Percentiles rank a stretch among this genome's conserved stretches.
These are phyloP conservation scores for Polydrusus tereticollis DNA, from an alignment of 2,888 invertebrate species.

Conservation along the genomic window DNA sequence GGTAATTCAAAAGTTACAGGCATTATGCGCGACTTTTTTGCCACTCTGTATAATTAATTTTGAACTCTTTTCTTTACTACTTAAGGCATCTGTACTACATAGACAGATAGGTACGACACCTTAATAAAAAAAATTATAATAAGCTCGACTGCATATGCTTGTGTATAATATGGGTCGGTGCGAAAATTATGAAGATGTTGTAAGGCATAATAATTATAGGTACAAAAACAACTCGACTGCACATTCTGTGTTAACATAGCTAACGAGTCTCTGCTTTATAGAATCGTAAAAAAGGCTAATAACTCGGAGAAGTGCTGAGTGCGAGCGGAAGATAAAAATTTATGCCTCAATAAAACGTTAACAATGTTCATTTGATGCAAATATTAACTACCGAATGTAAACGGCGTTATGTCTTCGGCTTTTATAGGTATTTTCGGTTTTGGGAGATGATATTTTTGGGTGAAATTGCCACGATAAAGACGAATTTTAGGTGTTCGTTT, in stretches of 20 bases:
- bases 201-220: background rate
- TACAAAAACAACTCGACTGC: background rate
- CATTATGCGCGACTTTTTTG: too few relatives aligned
- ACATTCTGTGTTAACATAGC: slow-evolving; percentile 7
- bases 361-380: slow-evolving; percentile 45
- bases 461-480: slow-evolving; percentile 20
- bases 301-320: slow-evolving; percentile 33
- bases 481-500: slow-evolving; percentile 37
- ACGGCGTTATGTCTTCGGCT: slow-evolving; percentile 18
- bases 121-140: too few relatives aligned
- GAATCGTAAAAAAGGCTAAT: slow-evolving; percentile 33
- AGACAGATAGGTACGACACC: too few relatives aligned
- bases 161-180: background rate
- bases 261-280: slow-evolving; percentile 21
- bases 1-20: too few relatives aligned
- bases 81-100: too few relatives aligned
- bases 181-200: background rate
- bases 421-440: slow-evolving; percentile 28
- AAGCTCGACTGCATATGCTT: too few relatives aligned
- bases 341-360: slow-evolving; percentile 34
- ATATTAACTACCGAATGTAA: slow-evolving; percentile 46
- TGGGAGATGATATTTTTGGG: slow-evolving; percentile 30
- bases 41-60: too few relatives aligned
- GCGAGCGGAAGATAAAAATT: slow-evolving; percentile 40
- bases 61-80: too few relatives aligned